A percentile compares a stretch with the other conserved stretches of the same genome.
Conservation (phyloP, 2,797 vertebrate genomes). For the Sebastes paucispinis region DNA sequence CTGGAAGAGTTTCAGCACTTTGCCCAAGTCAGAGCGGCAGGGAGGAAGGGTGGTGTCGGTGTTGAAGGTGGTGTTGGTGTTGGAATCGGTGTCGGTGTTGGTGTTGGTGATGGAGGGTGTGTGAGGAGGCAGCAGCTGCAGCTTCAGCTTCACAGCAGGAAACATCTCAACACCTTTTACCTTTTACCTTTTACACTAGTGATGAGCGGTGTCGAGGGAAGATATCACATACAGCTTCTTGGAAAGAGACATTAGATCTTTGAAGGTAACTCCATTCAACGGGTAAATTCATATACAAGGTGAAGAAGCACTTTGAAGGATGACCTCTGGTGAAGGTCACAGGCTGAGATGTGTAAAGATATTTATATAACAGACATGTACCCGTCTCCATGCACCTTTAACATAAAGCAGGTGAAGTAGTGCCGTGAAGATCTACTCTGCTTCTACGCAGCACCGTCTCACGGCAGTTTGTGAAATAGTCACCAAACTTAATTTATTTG, state of each 20-base stretch:
- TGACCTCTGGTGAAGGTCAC: too few species aligned
- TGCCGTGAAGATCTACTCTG: too few species aligned
- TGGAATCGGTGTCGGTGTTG: too few species aligned
- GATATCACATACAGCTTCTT: background rate
- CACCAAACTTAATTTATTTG: too few species aligned
- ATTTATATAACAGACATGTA: too few species aligned
- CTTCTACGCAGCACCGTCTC: too few species aligned
- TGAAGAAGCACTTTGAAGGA: background rate
- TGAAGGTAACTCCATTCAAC: background rate
- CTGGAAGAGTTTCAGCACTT: background rate
- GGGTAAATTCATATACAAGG: background rate
- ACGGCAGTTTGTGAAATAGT: too few species aligned
- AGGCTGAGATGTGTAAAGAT: too few species aligned
- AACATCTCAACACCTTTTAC: slow-evolving; percentile 15
- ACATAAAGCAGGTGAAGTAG: too few species aligned
- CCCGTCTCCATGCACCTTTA: too few species aligned
- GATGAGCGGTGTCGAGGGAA: background rate
- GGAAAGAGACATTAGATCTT: background rate
- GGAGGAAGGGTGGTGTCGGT: background rate
- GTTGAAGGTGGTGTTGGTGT: background rate
- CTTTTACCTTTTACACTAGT: background rate
- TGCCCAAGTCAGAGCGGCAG: background rate
- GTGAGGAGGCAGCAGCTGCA: background rate
- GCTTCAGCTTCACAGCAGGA: background rate
- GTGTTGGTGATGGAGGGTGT: background rate